Conservation (phyloP, 2,888 invertebrate genomes). For the Entomobrya multifasciata region DNA sequence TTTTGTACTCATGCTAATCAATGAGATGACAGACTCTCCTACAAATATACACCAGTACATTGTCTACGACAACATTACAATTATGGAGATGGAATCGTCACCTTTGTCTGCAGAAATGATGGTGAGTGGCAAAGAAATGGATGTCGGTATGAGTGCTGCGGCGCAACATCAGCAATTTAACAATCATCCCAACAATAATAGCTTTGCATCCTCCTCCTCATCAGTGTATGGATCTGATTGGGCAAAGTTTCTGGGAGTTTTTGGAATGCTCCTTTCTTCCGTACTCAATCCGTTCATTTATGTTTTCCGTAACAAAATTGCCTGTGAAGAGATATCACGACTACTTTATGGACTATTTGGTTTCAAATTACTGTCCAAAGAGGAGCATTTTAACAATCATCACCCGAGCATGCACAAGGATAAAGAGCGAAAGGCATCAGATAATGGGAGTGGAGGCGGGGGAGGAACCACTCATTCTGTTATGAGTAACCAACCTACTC, state of each 20-base stretch:
- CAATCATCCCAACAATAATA: slow-evolving; percentile 20
- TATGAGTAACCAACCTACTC: slow-evolving; percentile 37
- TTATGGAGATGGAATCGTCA: slow-evolving; percentile 40
- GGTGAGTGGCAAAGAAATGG: slow-evolving; percentile 24
- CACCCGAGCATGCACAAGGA: slow-evolving; percentile 47
- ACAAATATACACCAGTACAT: slow-evolving; percentile 57
- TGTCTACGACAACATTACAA: slow-evolving; percentile 54
- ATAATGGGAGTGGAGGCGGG: slow-evolving; percentile 41
- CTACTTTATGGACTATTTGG: slow-evolving; percentile 76
- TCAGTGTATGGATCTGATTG: slow-evolving; percentile 46
- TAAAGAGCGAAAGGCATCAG: slow-evolving; percentile 60
- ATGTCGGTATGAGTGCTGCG: not conserved
- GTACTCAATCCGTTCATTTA: slow-evolving; percentile 83
- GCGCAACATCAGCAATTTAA: not conserved
- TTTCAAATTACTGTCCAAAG: slow-evolving; percentile 55
- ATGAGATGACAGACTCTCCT: slow-evolving; percentile 78
- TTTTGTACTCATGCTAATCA: slow-evolving; percentile 80
- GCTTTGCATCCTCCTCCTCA: not conserved
- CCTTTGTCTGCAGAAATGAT: slow-evolving; percentile 26
- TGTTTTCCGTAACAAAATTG: slow-evolving; percentile 82
- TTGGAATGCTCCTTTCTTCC: slow-evolving; percentile 82
- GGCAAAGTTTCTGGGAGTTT: slow-evolving; percentile 80
- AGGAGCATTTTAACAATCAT: slow-evolving; percentile 42
- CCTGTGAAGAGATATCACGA: slow-evolving; percentile 81
- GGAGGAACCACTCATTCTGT: slow-evolving; percentile 41